Percentiles rank a stretch among this genome's conserved stretches.
These are phyloP conservation scores for Hemiscyllium ocellatum DNA, from an alignment of 2,113 vertebrate species.

Conservation along the genomic window DNA sequence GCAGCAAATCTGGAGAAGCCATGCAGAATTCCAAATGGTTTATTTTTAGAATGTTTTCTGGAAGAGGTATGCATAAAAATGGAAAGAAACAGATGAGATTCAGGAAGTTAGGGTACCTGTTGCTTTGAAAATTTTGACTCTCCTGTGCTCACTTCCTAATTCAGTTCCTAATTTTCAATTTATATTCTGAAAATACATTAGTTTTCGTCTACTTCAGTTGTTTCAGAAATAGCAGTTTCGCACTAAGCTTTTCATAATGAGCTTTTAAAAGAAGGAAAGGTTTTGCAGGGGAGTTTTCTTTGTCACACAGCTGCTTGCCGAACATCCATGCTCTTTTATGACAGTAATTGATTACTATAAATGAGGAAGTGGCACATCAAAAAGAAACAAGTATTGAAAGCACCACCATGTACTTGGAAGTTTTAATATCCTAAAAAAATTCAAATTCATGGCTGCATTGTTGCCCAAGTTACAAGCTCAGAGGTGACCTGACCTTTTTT, in stretches of 20 bases:
- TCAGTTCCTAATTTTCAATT: neutral
- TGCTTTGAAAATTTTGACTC: neutral
- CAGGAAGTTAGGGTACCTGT: neutral
- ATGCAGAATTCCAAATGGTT: neutral
- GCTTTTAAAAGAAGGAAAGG: constrained; percentile 48
- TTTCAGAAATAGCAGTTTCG: neutral
- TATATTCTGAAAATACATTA: neutral
- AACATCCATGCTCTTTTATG: constrained; percentile 40
- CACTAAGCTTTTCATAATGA: constrained; percentile 42
- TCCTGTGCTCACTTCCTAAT: neutral
- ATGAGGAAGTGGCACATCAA: constrained; percentile 48
- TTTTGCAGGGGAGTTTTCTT: constrained; percentile 49
- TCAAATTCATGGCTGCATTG: neutral
- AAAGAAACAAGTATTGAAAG: neutral
- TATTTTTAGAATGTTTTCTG: neutral
- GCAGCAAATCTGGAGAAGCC: neutral
- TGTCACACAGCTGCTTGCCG: constrained; percentile 51
- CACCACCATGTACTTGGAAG: neutral
- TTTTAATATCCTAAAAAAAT: constrained; percentile 2
- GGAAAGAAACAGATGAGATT: constrained; percentile 1
- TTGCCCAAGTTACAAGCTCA: neutral
- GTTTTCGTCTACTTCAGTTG: constrained; percentile 37
- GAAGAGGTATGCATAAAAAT: neutral
- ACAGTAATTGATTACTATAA: constrained; percentile 45
- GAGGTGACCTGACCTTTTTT: neutral